Base-by-base conservation (phyloP, 1,140 invertebrate genomes). In the Vanessa tameamea region DNA sequence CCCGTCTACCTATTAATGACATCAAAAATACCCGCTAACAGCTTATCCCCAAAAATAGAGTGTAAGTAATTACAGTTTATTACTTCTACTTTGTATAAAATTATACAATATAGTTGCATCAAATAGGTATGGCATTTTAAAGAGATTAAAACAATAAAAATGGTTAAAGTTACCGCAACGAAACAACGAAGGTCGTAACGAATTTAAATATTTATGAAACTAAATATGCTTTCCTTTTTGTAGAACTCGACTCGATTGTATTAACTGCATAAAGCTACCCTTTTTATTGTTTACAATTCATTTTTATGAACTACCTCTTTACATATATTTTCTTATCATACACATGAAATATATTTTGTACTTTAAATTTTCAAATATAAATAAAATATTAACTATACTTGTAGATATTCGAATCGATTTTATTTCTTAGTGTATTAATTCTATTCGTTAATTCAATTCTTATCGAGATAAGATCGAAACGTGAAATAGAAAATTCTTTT, bases 401-500 rank as follows among this genome's bases (percentile, higher is more conserved):
- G 7, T 6, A 31, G 3, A 31, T 43, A 9, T 43, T 9, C 8
- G 6, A 43, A 9, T 43, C 37, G 37, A 43, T 43, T 43, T 43
- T 43, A 43, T 43, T 43, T 9, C 6, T 0, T 5, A 43, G 8
- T 43, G 9, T 9, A 8, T 43, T 43, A 43, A 43, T 43, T 57
- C 16, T 13, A 12, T 57, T 23, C 53, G 53, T 12, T 57, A 57
- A 57, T 57, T 14, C 12, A 57, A 57, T 57, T 23, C 53, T 13
- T 23, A 57, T 37, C 15, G 31, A 61, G 57, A 61, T 61, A 61
- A 61, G 57, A 61, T 61, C 23, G 8, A 31, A 59, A 57, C n/a
- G 16, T 47, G 20, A 69, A 71, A 71, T 71, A 71, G 50, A 71
- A 75, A 59, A 75, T 71, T 68, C 65, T 72, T 76, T 83, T 67